phyloP scores from a whole-genome alignment of 1,140 invertebrate genomes.

The Oryctes rhinoceros region DNA sequence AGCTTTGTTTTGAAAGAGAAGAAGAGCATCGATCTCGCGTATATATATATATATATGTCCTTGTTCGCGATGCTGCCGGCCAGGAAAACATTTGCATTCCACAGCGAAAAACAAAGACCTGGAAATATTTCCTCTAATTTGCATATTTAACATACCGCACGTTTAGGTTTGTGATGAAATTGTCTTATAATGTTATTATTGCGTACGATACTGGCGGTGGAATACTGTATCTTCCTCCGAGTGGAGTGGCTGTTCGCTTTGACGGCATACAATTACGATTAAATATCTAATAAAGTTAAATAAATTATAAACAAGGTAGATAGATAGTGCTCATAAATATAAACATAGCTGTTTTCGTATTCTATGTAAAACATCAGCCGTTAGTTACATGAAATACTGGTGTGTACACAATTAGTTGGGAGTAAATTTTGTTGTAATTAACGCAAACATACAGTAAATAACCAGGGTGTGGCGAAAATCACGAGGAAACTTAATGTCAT shows the following conservation, averaged over 20 bases:
- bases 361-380: not conserved
- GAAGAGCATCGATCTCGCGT: not conserved
- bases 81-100: constrained; percentile 31
- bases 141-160: constrained; percentile 34
- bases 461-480: too few species aligned
- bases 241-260: not conserved
- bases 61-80: not conserved
- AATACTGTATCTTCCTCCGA: not conserved
- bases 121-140: constrained; percentile 34
- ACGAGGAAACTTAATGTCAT: too few species aligned
- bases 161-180: not conserved
- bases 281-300: not conserved
- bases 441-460: too few species aligned
- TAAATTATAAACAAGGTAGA: not conserved
- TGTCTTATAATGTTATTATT: constrained; percentile 13
- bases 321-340: not conserved
- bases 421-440: too few species aligned
- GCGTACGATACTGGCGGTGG: not conserved
- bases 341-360: not conserved
- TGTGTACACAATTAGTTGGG: too few species aligned
- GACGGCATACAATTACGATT: not conserved
- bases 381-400: too few species aligned
- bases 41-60: not conserved
- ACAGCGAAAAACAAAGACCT: not conserved
- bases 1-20: not conserved